Evolutionary conservation across 2,113 vertebrate species (phyloP).

Genomic region (Myrmecobius fasciatus): DNA sequence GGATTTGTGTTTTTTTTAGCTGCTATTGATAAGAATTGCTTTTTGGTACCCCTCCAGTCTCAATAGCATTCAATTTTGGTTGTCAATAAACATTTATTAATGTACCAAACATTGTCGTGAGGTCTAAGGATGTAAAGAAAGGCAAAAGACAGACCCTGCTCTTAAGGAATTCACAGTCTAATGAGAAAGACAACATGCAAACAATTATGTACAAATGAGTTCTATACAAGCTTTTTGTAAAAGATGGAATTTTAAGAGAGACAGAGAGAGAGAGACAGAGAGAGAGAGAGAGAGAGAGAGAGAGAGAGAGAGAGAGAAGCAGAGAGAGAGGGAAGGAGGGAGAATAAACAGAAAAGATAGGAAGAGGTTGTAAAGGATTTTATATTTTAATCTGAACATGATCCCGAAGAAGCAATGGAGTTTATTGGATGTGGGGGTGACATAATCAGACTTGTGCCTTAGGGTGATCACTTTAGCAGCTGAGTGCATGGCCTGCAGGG

Average conservation of each 20-base stretch:
- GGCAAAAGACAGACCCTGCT: too few relatives aligned
- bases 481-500: not conserved
- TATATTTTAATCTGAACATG: not conserved
- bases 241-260: not conserved
- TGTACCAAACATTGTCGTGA: too few relatives aligned
- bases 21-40: not conserved
- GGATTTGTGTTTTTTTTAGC: not conserved
- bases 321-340: too few relatives aligned
- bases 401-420: not conserved
- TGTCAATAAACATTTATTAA: too few relatives aligned
- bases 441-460: too few relatives aligned
- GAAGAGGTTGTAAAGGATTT: not conserved
- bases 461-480: not conserved
- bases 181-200: not conserved
- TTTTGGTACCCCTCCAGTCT: not conserved
- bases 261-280: too few relatives aligned
- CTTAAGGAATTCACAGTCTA: too few relatives aligned
- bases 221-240: not conserved
- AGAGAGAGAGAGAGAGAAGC: too few relatives aligned
- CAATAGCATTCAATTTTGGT: too few relatives aligned
- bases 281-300: too few relatives aligned
- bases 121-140: too few relatives aligned
- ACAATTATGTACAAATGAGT: not conserved
- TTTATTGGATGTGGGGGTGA: too few relatives aligned
- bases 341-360: not conserved